phyloP scores from a whole-genome alignment of 2,797 vertebrate species.

The Furcifer pardalis region DNA sequence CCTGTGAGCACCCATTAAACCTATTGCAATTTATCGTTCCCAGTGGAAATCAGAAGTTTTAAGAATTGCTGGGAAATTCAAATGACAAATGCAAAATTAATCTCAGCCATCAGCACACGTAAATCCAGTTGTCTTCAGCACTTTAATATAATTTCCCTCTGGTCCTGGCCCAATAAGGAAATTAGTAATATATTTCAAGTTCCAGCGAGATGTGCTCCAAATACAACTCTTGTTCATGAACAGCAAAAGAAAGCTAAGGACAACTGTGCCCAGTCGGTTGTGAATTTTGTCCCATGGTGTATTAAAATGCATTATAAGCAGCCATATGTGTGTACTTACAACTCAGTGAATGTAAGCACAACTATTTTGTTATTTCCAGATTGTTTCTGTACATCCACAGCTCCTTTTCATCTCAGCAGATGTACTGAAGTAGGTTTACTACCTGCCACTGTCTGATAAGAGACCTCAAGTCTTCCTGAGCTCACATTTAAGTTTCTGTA shows the following conservation, averaged over 20 bases:
- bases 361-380: slow-evolving; percentile 42
- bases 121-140: slow-evolving; percentile 48
- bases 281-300: slow-evolving; percentile 43
- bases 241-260: slow-evolving; percentile 48
- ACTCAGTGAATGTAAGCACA: slow-evolving; percentile 46
- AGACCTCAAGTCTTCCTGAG: slow-evolving; percentile 30
- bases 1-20: slow-evolving; percentile 53
- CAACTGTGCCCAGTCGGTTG: slow-evolving; percentile 32
- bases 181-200: slow-evolving; percentile 48
- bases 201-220: slow-evolving; percentile 42
- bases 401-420: slow-evolving; percentile 46
- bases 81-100: slow-evolving; percentile 70
- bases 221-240: slow-evolving; percentile 44
- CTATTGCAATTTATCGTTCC: slow-evolving; percentile 67
- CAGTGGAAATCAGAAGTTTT: slow-evolving; percentile 71
- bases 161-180: slow-evolving; percentile 51
- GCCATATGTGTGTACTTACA: slow-evolving; percentile 5
- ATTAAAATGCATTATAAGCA: slow-evolving; percentile 33
- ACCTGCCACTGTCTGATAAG: slow-evolving; percentile 63
- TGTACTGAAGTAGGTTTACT: slow-evolving; percentile 48
- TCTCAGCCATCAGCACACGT: slow-evolving; percentile 50
- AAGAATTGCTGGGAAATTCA: slow-evolving; percentile 61
- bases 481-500: slow-evolving; percentile 47
- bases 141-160: slow-evolving; percentile 60
- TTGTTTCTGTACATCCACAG: slow-evolving; percentile 45